A percentile compares a stretch with the other conserved stretches of the same genome.
Evolutionary conservation across 2,888 invertebrate species (phyloP).

Genomic region (Ectobius pallidus): DNA sequence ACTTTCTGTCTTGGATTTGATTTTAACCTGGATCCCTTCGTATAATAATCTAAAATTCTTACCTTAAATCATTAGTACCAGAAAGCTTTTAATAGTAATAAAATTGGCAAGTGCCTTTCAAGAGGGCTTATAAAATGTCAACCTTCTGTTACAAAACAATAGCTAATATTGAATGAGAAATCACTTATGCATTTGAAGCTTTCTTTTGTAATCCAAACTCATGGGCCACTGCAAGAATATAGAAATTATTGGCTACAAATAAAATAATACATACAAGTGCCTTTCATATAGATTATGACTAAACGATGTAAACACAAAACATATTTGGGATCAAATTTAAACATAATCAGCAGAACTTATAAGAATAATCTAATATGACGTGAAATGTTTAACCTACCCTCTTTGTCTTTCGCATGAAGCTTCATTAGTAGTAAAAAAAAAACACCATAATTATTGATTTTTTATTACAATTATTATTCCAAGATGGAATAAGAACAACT

Average conservation of each 20-base stretch:
- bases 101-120: no score
- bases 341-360: not conserved
- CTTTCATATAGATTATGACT: slow-evolving; percentile 14
- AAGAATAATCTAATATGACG: not conserved
- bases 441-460: slow-evolving; percentile 19
- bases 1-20: no score
- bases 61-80: no score
- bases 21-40: no score
- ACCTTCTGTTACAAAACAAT: no score
- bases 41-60: no score
- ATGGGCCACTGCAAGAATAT: not conserved
- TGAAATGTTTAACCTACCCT: slow-evolving; percentile 19
- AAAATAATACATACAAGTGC: slow-evolving; percentile 5
- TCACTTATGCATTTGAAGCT: no score
- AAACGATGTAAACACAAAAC: slow-evolving; percentile 7
- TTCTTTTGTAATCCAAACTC: no score
- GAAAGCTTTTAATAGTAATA: no score
- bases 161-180: no score
- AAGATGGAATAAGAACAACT: not conserved
- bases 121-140: no score
- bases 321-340: slow-evolving; percentile 10
- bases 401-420: slow-evolving; percentile 20
- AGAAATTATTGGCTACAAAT: not conserved
- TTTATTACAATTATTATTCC: slow-evolving; percentile 15
- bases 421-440: not conserved